A percentile compares a stretch with the other conserved stretches of the same genome.
Conservation (phyloP, 2,113 vertebrate genomes). For the Spermophilus dauricus region DNA sequence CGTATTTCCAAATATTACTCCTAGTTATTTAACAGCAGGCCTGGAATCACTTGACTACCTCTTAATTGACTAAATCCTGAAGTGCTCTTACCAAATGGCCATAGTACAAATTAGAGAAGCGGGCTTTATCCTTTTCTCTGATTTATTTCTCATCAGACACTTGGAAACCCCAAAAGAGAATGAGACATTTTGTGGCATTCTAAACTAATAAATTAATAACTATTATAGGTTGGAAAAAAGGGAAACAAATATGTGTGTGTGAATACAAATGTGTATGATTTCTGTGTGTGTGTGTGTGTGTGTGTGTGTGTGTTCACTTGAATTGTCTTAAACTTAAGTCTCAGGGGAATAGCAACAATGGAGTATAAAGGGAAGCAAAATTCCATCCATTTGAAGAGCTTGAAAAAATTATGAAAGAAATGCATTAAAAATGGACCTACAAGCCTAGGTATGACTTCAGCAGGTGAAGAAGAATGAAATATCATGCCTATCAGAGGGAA, state of each 20-base stretch:
- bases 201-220: neutral
- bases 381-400: neutral
- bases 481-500: neutral
- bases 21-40: neutral
- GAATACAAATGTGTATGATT: neutral
- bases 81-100: neutral
- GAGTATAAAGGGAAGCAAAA: neutral
- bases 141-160: neutral
- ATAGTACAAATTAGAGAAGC: neutral
- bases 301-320: neutral
- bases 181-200: neutral
- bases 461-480: neutral
- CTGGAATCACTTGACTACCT: neutral
- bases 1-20: neutral
- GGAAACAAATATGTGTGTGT: neutral
- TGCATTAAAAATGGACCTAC: neutral
- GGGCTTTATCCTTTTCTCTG: neutral
- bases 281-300: too few relatives aligned
- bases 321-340: neutral
- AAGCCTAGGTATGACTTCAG: neutral
- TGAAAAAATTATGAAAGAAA: neutral
- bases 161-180: neutral
- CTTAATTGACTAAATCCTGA: conserved; percentile 19
- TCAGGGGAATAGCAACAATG: neutral
- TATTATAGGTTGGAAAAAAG: neutral